phyloP scores from a whole-genome alignment of 2,888 invertebrate genomes.

The Ariolimax columbianus region DNA sequence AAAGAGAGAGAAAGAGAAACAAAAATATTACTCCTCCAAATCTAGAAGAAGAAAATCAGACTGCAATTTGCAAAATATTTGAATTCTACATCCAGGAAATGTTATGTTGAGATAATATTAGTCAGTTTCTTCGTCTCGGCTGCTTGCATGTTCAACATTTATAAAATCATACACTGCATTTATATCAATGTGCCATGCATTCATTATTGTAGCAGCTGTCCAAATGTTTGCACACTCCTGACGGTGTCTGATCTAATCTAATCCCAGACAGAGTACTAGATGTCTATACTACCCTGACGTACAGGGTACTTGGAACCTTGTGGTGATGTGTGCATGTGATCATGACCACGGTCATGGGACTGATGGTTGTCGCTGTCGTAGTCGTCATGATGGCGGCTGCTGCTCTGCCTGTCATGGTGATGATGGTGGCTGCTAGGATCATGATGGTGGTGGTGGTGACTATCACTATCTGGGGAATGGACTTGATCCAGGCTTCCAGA shows the following conservation, averaged over 20 bases:
- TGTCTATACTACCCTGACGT: conserved; percentile 72
- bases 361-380: conserved; percentile 37
- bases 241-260: not conserved
- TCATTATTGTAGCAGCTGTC: not conserved
- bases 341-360: conserved; percentile 52
- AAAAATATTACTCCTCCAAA: not conserved
- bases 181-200: not conserved
- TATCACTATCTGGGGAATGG: conserved; percentile 39
- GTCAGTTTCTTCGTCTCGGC: not conserved
- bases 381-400: conserved; percentile 37
- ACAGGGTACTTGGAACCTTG: conserved; percentile 45
- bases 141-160: not conserved
- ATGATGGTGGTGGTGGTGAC: conserved; percentile 16
- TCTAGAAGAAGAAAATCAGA: not conserved
- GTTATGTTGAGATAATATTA: not conserved
- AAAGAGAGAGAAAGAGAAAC: not conserved
- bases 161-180: not conserved
- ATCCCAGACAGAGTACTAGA: conserved; percentile 56
- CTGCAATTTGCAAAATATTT: not conserved
- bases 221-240: not conserved
- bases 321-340: conserved; percentile 37
- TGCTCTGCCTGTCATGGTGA: conserved; percentile 30
- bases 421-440: conserved; percentile 32
- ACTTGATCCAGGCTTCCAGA: conserved; percentile 50
- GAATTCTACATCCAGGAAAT: not conserved